A percentile compares a stretch with the other conserved stretches of the same genome.
Evolutionary conservation across 2,113 vertebrate genomes (phyloP).

Genomic region (Poicephalus meyeri): DNA sequence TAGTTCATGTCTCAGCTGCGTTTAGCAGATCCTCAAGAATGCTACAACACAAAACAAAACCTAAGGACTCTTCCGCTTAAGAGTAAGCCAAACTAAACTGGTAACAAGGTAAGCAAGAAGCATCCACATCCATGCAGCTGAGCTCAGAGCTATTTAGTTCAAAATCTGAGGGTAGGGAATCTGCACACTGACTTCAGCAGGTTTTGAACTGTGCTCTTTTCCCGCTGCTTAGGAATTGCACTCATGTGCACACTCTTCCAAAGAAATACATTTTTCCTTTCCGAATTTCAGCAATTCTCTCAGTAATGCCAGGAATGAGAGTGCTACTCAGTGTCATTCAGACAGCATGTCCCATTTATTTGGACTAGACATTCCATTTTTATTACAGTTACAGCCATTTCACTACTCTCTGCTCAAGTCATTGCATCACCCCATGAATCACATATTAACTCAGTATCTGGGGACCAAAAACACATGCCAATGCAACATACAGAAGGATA

Average conservation of each 20-base stretch:
- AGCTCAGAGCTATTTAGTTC: neutral
- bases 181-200: neutral
- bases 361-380: constrained; percentile 26
- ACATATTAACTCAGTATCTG: neutral
- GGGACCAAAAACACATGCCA: neutral
- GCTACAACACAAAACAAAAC: neutral
- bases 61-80: neutral
- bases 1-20: neutral
- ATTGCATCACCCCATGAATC: neutral
- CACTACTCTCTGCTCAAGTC: neutral
- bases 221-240: neutral
- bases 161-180: neutral
- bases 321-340: neutral
- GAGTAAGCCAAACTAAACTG: neutral
- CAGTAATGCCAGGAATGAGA: neutral
- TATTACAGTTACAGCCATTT: constrained; percentile 9
- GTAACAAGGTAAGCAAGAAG: neutral
- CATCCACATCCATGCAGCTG: accelerated
- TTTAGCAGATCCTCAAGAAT: neutral
- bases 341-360: neutral
- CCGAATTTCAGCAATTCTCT: neutral
- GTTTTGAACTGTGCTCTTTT: neutral
- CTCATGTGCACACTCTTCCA: neutral
- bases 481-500: neutral
- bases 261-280: neutral